phyloP scores from a whole-genome alignment of 2,113 vertebrate genomes.

The Malurus elegans region DNA sequence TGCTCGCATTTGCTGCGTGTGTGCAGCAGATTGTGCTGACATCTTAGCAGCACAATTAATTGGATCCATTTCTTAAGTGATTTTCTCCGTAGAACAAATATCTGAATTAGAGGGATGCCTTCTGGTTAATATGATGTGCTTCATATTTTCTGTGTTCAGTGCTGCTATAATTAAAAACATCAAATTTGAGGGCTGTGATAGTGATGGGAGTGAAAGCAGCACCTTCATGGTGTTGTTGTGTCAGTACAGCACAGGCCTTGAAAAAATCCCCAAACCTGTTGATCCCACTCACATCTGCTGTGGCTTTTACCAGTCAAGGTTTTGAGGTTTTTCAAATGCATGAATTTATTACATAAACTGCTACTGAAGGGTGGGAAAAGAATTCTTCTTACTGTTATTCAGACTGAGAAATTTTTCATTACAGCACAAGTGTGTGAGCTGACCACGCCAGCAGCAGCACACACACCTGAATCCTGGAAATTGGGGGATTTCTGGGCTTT shows the following conservation, averaged over 20 bases:
- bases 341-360: background rate
- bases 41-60: background rate
- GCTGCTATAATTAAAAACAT: background rate
- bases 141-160: background rate
- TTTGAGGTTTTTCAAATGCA: background rate
- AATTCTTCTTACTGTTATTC: background rate
- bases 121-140: background rate
- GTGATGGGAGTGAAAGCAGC: background rate
- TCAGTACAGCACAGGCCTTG: background rate
- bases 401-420: background rate
- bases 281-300: background rate
- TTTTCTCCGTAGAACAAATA: background rate
- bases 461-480: background rate
- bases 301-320: background rate
- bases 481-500: background rate
- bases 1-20: background rate
- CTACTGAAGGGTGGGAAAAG: background rate
- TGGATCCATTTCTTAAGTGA: background rate
- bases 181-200: background rate
- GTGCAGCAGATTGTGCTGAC: background rate
- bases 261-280: background rate
- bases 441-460: background rate
- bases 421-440: fast-evolving
- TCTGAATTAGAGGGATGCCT: background rate
- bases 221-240: background rate